phyloP scores from a whole-genome alignment of 2,797 vertebrate genomes.

The Iguana delicatissima region DNA sequence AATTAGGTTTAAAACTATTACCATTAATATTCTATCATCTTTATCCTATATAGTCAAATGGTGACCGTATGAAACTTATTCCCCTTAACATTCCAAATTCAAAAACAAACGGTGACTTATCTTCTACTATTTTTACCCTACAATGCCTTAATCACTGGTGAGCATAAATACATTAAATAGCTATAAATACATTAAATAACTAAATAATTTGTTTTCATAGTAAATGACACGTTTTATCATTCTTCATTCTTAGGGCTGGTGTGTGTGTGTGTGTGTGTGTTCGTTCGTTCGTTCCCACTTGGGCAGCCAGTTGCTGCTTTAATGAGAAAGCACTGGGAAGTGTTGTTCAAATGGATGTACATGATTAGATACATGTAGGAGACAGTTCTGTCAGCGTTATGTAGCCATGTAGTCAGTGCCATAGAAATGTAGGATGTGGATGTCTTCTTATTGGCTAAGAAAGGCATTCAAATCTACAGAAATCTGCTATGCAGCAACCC shows the following conservation, averaged over 20 bases:
- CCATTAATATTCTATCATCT: too few relatives aligned
- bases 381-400: background rate
- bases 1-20: too few relatives aligned
- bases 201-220: background rate
- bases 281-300: background rate
- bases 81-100: too few relatives aligned
- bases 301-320: background rate
- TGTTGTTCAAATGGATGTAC: background rate
- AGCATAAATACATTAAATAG: too few relatives aligned
- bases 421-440: background rate
- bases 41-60: too few relatives aligned
- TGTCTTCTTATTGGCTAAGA: background rate
- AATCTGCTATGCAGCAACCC: accelerated
- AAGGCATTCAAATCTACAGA: background rate
- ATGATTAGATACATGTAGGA: background rate
- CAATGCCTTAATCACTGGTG: too few relatives aligned
- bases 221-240: background rate
- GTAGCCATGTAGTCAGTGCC: background rate
- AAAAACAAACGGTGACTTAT: too few relatives aligned
- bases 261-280: background rate
- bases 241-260: background rate
- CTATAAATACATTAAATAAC: too few relatives aligned
- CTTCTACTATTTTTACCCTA: too few relatives aligned
- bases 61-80: too few relatives aligned
- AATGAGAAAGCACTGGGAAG: background rate